Evolutionary conservation across 2,888 invertebrate species (phyloP), one percentile per base, ranked within the genome.

Genomic region (Timema podura): DNA sequence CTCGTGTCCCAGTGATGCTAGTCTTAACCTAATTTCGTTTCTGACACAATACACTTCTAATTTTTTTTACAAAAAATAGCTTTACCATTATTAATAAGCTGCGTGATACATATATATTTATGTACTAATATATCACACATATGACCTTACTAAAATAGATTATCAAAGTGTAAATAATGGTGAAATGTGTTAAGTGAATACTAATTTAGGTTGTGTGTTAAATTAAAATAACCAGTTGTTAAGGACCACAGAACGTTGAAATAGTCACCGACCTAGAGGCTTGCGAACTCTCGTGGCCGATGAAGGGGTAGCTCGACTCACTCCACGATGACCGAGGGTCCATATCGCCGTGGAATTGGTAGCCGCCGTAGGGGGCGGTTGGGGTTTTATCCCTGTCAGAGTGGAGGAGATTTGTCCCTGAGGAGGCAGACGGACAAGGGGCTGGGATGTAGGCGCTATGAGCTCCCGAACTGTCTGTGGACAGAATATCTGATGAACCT

Each of bases 381-480:
- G 61, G 11, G 13, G 44, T 30, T 61, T 61, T 6, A 44, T 61
- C 44, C 11, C 44, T 13, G 61, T 61, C 48, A 15, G 67, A 48
- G 49, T 64, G 13, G 68, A 68, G 61, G 68, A 47, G 48, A 68
- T 47, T 61, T 48, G 68, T 45, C 61, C 49, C 30, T 30, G 30
- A 65, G 72, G 64, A 72, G 72, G 51, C 47, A 15, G 70, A 66
- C 64, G 70, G 66, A 64, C 69, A 68, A 65, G 70, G 65, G 64
- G 71, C 66, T 67, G 69, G 54, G 59, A 67, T 15, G 71, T 64
- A 69, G 71, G 71, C 49, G 73, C 69, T 65, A 73, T 81, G 80
- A 81, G 81, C 83, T 84, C 85, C 84, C 85, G 85, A 84, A 85
- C 85, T 85, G 84, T 85, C 85, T 85, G 85, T 82, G 84, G 83